Evolutionary conservation across 2,113 vertebrate genomes (phyloP).

Genomic region (Gadus chalcogrammus): DNA sequence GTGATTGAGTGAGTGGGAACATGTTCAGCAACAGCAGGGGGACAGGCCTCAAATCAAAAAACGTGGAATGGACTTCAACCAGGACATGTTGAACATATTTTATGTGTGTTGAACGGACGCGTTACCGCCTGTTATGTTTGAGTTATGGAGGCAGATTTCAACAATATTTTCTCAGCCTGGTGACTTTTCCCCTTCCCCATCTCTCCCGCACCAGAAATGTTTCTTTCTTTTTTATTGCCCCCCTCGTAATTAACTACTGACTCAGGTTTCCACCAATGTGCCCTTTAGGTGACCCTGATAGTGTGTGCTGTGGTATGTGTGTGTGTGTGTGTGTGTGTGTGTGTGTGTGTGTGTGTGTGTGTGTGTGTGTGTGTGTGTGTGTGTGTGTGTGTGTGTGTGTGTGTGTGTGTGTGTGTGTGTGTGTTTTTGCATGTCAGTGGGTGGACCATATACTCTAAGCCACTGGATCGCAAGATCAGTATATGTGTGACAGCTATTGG

Average conservation of each 20-base stretch:
- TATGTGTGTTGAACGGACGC: too few species aligned
- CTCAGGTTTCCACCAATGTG: slow-evolving; percentile 35
- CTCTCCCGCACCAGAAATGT: too few species aligned
- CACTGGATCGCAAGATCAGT: slow-evolving; percentile 46
- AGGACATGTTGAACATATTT: too few species aligned
- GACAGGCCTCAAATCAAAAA: too few species aligned
- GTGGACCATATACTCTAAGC: neutral
- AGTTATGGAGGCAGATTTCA: too few species aligned
- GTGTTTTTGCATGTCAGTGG: neutral
- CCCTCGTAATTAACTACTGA: slow-evolving; percentile 40
- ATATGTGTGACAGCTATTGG: slow-evolving; percentile 18
- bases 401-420: neutral
- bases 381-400: neutral
- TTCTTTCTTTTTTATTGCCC: slow-evolving; percentile 11
- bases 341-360: slow-evolving; percentile 7
- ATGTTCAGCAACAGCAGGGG: too few species aligned
- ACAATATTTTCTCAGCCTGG: too few species aligned
- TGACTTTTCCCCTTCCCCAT: too few species aligned
- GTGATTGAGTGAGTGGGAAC: too few species aligned
- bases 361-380: neutral
- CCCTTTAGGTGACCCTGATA: slow-evolving; percentile 47
- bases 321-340: slow-evolving; percentile 10
- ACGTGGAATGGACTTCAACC: too few species aligned
- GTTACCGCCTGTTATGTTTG: too few species aligned
- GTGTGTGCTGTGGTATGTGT: slow-evolving; percentile 37